Evolutionary conservation across 2,797 vertebrate genomes (phyloP).

Genomic region (Iguana delicatissima): DNA sequence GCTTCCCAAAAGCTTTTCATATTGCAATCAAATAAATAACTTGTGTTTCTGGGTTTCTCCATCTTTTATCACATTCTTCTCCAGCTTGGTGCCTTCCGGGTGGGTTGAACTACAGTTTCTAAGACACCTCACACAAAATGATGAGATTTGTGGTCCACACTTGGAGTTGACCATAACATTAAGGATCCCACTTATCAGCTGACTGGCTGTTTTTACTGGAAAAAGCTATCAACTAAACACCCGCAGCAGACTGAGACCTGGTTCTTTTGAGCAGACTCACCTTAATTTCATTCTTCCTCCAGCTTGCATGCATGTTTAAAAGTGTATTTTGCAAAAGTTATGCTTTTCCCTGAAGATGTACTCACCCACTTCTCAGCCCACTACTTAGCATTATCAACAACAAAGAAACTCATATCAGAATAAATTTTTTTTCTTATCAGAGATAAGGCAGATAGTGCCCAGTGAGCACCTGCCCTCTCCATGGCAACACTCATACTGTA

Average conservation of each 20-base stretch:
- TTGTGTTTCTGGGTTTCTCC: background rate
- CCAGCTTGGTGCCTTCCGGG: too few species aligned
- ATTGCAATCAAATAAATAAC: background rate
- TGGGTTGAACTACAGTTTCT: background rate
- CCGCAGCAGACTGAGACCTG: conserved; percentile 35
- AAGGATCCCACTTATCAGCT: conserved; percentile 13
- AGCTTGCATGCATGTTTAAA: conserved; percentile 41
- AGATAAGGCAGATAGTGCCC: background rate
- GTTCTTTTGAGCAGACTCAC: conserved; percentile 49
- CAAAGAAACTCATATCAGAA: background rate
- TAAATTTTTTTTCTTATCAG: background rate
- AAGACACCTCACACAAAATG: background rate
- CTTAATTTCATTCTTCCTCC: conserved; percentile 52
- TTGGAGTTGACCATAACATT: background rate
- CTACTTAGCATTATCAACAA: background rate
- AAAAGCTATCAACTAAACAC: conserved; percentile 45
- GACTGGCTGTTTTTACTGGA: conserved; percentile 37
- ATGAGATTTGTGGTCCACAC: background rate
- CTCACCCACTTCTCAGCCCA: background rate
- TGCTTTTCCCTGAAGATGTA: background rate
- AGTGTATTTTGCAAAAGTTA: background rate
- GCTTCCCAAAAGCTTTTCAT: background rate
- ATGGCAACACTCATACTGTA: background rate
- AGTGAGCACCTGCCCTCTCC: too few species aligned
- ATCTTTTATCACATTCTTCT: background rate